Evolutionary conservation across 2,888 invertebrate genomes (phyloP).

Genomic region (Rhagium mordax): DNA sequence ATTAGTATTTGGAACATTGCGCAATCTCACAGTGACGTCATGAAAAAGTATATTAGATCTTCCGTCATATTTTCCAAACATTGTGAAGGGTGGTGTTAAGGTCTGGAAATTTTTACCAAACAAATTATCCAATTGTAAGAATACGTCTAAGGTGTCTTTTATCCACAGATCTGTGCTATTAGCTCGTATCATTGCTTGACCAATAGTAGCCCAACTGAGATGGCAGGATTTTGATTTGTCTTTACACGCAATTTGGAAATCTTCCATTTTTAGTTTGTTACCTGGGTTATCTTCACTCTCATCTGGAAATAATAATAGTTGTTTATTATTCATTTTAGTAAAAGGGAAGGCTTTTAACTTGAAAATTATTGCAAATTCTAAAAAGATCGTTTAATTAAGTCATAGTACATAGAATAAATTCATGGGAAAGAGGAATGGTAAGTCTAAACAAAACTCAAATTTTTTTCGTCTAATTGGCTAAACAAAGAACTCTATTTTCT

Average conservation of each 20-base stretch:
- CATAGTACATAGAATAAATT: too few relatives aligned
- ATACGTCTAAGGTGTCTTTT: constrained; percentile 80
- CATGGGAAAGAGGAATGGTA: too few relatives aligned
- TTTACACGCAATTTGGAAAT: constrained; percentile 76
- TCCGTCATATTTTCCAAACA: constrained; percentile 81
- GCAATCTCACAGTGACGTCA: constrained; percentile 70
- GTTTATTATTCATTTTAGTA: too few relatives aligned
- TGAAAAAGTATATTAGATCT: constrained; percentile 78
- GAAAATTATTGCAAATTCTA: too few relatives aligned
- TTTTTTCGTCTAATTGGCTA: too few relatives aligned
- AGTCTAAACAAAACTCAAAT: too few relatives aligned
- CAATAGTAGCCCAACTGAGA: constrained; percentile 79
- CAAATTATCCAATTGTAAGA: constrained; percentile 79
- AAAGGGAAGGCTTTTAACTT: too few relatives aligned
- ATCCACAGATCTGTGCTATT: constrained; percentile 73
- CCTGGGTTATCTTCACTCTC: constrained; percentile 66
- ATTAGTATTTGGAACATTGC: constrained; percentile 61
- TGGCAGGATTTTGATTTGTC: constrained; percentile 72
- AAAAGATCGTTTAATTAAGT: too few relatives aligned
- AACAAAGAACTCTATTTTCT: too few relatives aligned
- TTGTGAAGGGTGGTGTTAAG: constrained; percentile 77
- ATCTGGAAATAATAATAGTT: constrained; percentile 61
- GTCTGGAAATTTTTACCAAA: constrained; percentile 78
- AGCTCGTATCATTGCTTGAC: constrained; percentile 78
- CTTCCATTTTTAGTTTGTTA: constrained; percentile 61